These are phyloP conservation scores for Drosophila novamexicana DNA, from an alignment of 1,140 invertebrate genomes.

Conservation along the genomic window DNA sequence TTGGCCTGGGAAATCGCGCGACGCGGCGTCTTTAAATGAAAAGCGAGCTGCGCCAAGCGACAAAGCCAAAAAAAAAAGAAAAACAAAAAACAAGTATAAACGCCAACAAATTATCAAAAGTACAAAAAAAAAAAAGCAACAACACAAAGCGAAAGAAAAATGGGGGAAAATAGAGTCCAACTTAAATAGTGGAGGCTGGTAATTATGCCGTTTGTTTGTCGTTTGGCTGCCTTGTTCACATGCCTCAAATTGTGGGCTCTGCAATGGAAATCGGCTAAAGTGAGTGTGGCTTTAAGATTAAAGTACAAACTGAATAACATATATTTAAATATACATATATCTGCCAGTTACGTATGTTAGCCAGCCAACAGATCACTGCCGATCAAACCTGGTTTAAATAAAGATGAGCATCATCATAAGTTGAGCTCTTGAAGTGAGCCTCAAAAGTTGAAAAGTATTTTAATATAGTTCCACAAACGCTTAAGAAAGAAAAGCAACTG, in stretches of 20 bases:
- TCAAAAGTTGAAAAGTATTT: too few relatives aligned
- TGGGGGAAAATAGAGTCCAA: constrained; percentile 26
- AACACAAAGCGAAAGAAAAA: constrained; percentile 6
- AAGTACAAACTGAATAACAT: not conserved
- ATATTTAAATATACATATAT: not conserved
- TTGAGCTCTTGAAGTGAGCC: too few relatives aligned
- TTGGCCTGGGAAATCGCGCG: constrained; percentile 60
- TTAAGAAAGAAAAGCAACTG: too few relatives aligned
- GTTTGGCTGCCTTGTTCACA: constrained; percentile 29
- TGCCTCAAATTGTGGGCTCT: constrained; percentile 7
- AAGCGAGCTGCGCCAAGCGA: constrained; percentile 37
- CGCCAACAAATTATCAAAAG: constrained; percentile 64
- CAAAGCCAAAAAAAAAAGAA: constrained; percentile 19
- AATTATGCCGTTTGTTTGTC: constrained; percentile 52
- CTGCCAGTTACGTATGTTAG: too few relatives aligned
- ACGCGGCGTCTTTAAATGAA: constrained; percentile 61
- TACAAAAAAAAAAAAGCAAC: constrained; percentile 13
- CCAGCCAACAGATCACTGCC: too few relatives aligned
- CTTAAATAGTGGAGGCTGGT: constrained; percentile 37
- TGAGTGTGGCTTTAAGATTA: not conserved
- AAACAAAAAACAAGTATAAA: constrained; percentile 29
- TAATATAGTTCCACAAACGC: too few relatives aligned
- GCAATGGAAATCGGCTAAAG: not conserved
- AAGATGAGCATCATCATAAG: too few relatives aligned
- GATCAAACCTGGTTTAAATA: too few relatives aligned